Evolutionary conservation across 2,797 vertebrate genomes (phyloP).

Genomic region (Peromyscus eremicus): DNA sequence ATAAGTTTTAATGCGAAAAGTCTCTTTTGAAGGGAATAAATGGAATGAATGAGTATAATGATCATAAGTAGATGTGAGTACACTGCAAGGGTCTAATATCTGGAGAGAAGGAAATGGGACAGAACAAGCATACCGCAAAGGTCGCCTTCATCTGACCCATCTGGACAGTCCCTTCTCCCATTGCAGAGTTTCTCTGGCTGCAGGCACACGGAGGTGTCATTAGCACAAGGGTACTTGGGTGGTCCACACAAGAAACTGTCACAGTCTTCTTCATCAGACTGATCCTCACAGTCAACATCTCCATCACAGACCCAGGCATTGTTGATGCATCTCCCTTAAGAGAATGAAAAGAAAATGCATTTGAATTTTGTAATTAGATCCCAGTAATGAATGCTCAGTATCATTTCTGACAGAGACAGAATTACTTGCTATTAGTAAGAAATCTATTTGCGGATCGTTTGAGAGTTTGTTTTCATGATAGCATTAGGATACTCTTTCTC

Average conservation of each 20-base stretch:
- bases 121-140: constrained; percentile 93
- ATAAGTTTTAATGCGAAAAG: not conserved
- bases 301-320: constrained; percentile 99
- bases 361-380: constrained; percentile 46
- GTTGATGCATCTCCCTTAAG: constrained; percentile 98
- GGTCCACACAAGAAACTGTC: constrained; percentile 95
- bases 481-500: not conserved
- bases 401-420: constrained; percentile 24
- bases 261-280: constrained; percentile 97
- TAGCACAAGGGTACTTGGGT: constrained; percentile 97
- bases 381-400: not conserved
- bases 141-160: constrained; percentile 97
- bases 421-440: constrained; percentile 55
- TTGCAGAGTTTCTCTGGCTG: constrained; percentile 98
- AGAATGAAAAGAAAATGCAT: constrained; percentile 83
- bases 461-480: constrained; percentile 50
- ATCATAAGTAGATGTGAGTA: not conserved
- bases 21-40: not conserved
- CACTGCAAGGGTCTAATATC: not conserved
- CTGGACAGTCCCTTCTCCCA: constrained; percentile 95
- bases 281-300: constrained; percentile 99
- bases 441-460: not conserved
- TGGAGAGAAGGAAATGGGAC: constrained; percentile 16
- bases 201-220: constrained; percentile 95
- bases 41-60: not conserved